Evolutionary conservation across 2,113 vertebrate species (phyloP).

Genomic region (Speoplatyrhinus poulsoni): DNA sequence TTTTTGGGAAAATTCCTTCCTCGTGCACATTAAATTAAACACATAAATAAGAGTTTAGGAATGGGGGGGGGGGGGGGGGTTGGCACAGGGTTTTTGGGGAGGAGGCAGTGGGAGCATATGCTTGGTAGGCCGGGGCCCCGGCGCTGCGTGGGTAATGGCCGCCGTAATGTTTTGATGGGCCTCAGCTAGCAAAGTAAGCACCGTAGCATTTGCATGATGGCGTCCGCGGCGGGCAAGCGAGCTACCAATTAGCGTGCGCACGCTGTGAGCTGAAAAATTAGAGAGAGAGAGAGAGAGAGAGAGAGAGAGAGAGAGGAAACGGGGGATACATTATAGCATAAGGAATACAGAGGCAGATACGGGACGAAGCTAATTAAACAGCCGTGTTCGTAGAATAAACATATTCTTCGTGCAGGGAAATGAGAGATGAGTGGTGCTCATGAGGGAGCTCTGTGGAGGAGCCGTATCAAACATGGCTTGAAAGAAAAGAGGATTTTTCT

Average conservation of each 20-base stretch:
- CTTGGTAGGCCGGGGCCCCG: conserved; percentile 92
- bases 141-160: conserved; percentile 92
- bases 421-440: conserved; percentile 3
- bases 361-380: conserved; percentile 60
- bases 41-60: conserved; percentile 99
- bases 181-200: conserved; percentile 89
- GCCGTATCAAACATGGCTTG: no score
- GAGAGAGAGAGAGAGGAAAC: conserved; percentile 42
- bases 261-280: conserved; percentile 72
- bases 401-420: conserved; percentile 39
- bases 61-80: conserved; percentile 87
- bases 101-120: conserved; percentile 90
- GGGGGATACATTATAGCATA: conserved; percentile 40
- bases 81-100: conserved; percentile 78
- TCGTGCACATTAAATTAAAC: conserved; percentile 99
- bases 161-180: conserved; percentile 98
- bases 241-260: conserved; percentile 84
- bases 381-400: conserved; percentile 43
- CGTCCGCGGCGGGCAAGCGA: conserved; percentile 87
- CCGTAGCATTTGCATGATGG: conserved; percentile 97
- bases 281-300: conserved; percentile 70
- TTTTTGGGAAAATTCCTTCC: conserved; percentile 95
- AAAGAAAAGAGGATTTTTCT: no score
- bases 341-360: conserved; percentile 48
- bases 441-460: neutral